These are phyloP conservation scores for Lasioglossum malachurum DNA, from an alignment of 2,888 invertebrate genomes.

Conservation along the genomic window DNA sequence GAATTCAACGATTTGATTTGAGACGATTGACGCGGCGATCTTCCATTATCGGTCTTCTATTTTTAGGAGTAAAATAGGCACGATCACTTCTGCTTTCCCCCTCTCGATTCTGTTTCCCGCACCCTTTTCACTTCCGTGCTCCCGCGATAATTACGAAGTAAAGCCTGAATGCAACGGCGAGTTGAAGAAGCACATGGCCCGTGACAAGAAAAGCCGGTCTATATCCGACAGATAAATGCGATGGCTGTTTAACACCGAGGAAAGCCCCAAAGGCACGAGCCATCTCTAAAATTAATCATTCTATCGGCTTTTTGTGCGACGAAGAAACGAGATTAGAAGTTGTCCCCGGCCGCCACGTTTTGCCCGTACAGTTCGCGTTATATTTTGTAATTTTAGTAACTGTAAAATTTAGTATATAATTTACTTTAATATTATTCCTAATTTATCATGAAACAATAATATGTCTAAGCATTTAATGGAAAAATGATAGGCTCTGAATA, in stretches of 20 bases:
- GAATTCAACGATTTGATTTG: background rate
- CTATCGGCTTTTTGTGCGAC: constrained; percentile 47
- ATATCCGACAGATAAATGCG: constrained; percentile 63
- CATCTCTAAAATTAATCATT: constrained; percentile 68
- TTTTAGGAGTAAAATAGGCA: constrained; percentile 18
- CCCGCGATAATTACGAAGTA: constrained; percentile 48
- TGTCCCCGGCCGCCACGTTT: constrained; percentile 13
- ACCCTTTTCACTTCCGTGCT: constrained; percentile 34
- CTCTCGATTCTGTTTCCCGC: constrained; percentile 2
- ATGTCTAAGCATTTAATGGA: too few relatives aligned
- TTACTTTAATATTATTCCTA: too few relatives aligned
- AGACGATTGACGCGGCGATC: background rate
- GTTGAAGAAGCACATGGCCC: constrained; percentile 59
- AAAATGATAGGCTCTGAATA: too few relatives aligned
- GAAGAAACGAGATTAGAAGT: constrained; percentile 33
- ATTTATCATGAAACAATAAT: too few relatives aligned
- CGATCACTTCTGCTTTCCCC: background rate
- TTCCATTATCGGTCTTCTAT: background rate
- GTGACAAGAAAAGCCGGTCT: constrained; percentile 60
- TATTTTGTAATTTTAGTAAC: background rate
- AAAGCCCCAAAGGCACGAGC: constrained; percentile 66
- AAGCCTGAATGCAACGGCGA: constrained; percentile 36
- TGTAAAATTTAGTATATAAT: too few relatives aligned
- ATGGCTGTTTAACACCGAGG: constrained; percentile 63
- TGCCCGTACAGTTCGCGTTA: background rate